Base-by-base conservation (phyloP, 2,113 vertebrate species). In the Spilogale gracilis region DNA sequence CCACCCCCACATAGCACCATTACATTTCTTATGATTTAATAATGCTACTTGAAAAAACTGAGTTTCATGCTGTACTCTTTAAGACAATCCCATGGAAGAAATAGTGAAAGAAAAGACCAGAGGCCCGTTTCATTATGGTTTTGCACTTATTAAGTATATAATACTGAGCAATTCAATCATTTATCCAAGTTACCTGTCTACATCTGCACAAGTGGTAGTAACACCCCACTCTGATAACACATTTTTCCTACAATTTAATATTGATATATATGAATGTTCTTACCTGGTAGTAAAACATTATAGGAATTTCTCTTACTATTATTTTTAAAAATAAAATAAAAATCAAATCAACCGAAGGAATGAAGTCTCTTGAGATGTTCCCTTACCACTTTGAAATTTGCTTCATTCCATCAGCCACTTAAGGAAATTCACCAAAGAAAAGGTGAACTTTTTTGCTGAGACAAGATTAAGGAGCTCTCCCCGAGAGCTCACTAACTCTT, bases 291-390 rank as follows among this genome's bases (percentile, higher is more conserved):
- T 14, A 86, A 95, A 67, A 6, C 32, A 45, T 45, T 78, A 20
- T 56, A 65, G 10, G 74, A 93, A 54, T 52, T 21, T 48, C 13
- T 27, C 43, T 56, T 56, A 45, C 69, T 71, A 78, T 61, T 87
- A 74, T 86, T 82, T 79, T 81, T 86, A 56, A 30, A 48, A 91
- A 94, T 83, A 82, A 88, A 97, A 58, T 38, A 2, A 43, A 95
- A 83, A 52, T 65, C 0, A 74, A 85, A 71, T 12, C 14, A 56
- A 43, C 48, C 2, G 85, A 89, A 38, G 17, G 94, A 82, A 52
- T 52, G 0, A 52, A 58, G 5, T 86, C 20, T 90, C 23, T 94
- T 54, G 74, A 65, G 27, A 61, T 30, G 17, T 5, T 79, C 0
- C 4, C 73, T 90, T 95, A 97, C 83, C 58, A 0, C 9, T 91